phyloP scores from a whole-genome alignment of 2,797 vertebrate species.

The Avahi laniger region DNA sequence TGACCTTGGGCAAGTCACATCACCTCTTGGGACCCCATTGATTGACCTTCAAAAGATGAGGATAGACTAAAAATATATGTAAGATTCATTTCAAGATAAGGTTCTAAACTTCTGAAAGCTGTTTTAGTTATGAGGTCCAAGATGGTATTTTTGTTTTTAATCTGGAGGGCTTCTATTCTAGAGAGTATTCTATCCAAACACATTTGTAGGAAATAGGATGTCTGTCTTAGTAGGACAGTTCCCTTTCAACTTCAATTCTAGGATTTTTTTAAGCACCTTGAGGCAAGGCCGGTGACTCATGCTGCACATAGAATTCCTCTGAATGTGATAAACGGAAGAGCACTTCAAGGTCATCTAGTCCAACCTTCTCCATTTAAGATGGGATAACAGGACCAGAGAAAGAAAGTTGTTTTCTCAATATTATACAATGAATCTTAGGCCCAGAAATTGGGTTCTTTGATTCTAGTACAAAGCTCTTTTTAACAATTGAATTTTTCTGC shows the following conservation, averaged over 20 bases:
- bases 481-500: not conserved
- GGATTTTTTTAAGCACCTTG: constrained; percentile 20
- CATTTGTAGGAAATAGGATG: not conserved
- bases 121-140: constrained; percentile 16
- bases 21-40: not conserved
- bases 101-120: not conserved
- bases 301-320: not conserved
- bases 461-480: not conserved
- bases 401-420: not conserved
- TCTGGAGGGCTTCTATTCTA: not conserved
- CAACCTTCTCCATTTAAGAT: not conserved
- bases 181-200: not conserved
- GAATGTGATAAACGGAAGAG: not conserved
- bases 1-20: not conserved
- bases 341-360: not conserved
- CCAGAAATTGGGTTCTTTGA: not conserved
- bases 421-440: not conserved
- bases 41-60: not conserved
- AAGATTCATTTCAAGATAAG: not conserved
- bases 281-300: not conserved
- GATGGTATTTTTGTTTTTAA: not conserved
- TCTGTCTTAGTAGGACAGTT: not conserved
- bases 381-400: not conserved
- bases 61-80: not conserved
- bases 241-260: not conserved